Evolutionary conservation across 2,888 invertebrate species (phyloP), one percentile per base, ranked within the genome.

Genomic region (Taenaris catops): DNA sequence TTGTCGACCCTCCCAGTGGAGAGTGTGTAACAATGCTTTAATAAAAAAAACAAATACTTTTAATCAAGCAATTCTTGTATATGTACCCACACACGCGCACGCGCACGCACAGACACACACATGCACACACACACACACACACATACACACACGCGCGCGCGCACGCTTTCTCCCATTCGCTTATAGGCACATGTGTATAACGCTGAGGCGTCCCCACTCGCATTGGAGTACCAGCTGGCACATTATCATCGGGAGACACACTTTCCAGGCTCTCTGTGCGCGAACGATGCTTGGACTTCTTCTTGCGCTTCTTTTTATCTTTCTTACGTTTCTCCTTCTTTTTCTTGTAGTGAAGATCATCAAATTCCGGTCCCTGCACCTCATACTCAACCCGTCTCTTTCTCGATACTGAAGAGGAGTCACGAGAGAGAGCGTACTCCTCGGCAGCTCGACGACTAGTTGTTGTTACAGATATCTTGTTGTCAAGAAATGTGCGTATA

Each of bases 301-400:
- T 92, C 69, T 91, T 92, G 32, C 89, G 89, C 69, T 92, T 94
- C 55, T 92, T 92, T 23, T 91, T 88, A 47, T 92, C 92, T 64
- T 93, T 94, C 69, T 92, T 93, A 66, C 92, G 91, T 60, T 93
- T 93, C 25, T 93, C 92, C 55, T 92, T 92, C 68, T 92, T 79
- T 58, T 90, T 90, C 55, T 90, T 90, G 49, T 89, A 89, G 46
- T 89, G 88, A 34, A 81, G 78, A 19, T 89, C 88, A 38, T 89
- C 88, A 45, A 89, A 87, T 34, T 88, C 89, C 2, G 67, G 63
- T 25, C 71, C 75, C 10, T 56, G 46, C 9, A 66, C 71, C 28
- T 72, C 74, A 52, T 72, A 80, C 38, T 79, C 81, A 35, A 71
- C 57, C 23, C 56, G 49, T 37, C 70, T 67, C 55, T 75, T 68